A percentile compares a stretch with the other conserved stretches of the same genome.
phyloP scores from a whole-genome alignment of 2,888 invertebrate species.

The Tinea pellionella region DNA sequence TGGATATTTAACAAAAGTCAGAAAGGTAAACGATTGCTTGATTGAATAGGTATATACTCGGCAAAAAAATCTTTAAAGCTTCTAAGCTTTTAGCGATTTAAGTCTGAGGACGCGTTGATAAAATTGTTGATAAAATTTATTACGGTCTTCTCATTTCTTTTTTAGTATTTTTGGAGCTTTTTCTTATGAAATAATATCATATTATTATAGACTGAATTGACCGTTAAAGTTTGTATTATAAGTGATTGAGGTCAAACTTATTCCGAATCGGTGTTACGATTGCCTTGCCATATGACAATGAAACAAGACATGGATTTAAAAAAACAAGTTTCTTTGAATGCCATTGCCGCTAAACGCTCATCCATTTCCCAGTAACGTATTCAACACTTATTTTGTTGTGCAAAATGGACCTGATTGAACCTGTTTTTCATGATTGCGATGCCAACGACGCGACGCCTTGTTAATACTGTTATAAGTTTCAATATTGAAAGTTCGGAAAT shows the following conservation, averaged over 20 bases:
- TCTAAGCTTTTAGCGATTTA: neutral
- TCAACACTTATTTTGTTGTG: neutral
- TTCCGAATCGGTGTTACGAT: neutral
- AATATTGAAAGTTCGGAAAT: too few relatives aligned
- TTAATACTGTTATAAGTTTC: too few relatives aligned
- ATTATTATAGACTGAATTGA: neutral
- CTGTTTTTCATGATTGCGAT: too few relatives aligned
- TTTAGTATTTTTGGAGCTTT: neutral
- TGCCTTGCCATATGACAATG: neutral
- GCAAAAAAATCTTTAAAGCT: neutral
- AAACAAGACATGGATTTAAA: neutral
- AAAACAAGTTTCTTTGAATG: neutral
- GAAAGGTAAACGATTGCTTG: slow-evolving; percentile 4
- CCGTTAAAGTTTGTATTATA: neutral
- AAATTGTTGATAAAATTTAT: neutral
- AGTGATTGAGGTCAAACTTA: neutral
- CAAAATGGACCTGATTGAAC: too few relatives aligned
- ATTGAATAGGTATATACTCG: neutral
- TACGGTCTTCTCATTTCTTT: neutral
- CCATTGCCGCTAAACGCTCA: neutral
- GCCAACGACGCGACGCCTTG: too few relatives aligned
- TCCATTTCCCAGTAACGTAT: neutral
- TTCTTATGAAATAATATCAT: neutral
- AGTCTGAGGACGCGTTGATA: neutral
- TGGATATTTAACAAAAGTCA: slow-evolving; percentile 1